phyloP scores from a whole-genome alignment of 2,888 invertebrate genomes.

The Spialia ferax region DNA sequence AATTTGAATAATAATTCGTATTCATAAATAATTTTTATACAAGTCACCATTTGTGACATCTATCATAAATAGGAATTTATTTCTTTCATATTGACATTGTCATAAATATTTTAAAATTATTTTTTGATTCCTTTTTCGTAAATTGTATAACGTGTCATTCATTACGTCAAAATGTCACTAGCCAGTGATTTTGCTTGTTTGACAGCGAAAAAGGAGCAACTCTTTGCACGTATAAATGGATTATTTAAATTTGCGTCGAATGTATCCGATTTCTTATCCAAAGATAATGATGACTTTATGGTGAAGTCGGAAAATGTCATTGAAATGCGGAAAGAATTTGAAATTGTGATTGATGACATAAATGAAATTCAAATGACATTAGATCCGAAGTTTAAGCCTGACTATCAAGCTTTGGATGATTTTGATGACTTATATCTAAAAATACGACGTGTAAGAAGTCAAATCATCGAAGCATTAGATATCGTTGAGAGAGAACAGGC shows the following conservation, averaged over 20 bases:
- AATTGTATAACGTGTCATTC: too few species aligned
- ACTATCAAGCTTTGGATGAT: neutral
- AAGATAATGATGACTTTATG: neutral
- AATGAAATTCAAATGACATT: neutral
- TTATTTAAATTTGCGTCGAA: constrained; percentile 4
- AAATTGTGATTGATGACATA: neutral
- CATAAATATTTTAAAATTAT: too few species aligned
- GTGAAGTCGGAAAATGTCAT: neutral
- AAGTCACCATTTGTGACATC: too few species aligned
- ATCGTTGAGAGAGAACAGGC: neutral
- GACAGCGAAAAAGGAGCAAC: neutral
- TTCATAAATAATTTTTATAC: too few species aligned
- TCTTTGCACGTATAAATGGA: neutral
- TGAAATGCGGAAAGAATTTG: neutral
- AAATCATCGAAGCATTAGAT: neutral
- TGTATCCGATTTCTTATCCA: neutral
- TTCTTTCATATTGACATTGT: too few species aligned
- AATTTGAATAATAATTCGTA: too few species aligned
- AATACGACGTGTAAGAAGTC: neutral
- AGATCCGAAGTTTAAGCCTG: neutral
- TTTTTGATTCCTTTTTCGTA: too few species aligned
- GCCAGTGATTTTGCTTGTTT: neutral
- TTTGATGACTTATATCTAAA: constrained; percentile 1
- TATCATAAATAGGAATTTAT: too few species aligned
- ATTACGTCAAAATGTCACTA: neutral